These are phyloP conservation scores for Lampropteryx suffumata DNA, from an alignment of 2,888 invertebrate genomes.

Conservation along the genomic window DNA sequence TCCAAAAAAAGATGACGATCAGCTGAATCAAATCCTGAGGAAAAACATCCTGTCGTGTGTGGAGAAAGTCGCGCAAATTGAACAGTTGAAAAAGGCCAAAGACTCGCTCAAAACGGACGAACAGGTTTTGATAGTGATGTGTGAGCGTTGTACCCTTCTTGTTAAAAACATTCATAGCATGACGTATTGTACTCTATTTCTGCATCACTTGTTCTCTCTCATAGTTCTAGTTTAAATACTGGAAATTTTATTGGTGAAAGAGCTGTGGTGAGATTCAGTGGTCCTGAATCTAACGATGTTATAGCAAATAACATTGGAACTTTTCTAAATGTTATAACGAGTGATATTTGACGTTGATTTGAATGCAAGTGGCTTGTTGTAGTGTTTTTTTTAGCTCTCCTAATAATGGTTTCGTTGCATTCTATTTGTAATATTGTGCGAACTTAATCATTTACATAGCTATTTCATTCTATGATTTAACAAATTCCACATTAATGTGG, in stretches of 20 bases:
- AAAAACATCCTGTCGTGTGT: constrained; percentile 74
- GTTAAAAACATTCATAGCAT: constrained; percentile 55
- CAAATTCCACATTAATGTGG: not conserved
- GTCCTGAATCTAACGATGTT: constrained; percentile 6
- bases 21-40: constrained; percentile 63
- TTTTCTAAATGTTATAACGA: constrained; percentile 6
- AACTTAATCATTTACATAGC: too few species aligned
- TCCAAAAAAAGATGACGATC: constrained; percentile 53
- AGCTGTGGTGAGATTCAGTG: not conserved
- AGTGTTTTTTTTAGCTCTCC: constrained; percentile 7
- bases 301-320: constrained; percentile 2
- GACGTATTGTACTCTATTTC: constrained; percentile 33
- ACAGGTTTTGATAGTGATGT: constrained; percentile 70
- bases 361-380: constrained; percentile 16
- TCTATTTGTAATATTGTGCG: not conserved
- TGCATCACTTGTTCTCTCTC: constrained; percentile 3
- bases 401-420: constrained; percentile 10
- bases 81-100: constrained; percentile 68
- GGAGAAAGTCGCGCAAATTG: constrained; percentile 72
- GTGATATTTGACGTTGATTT: constrained; percentile 1
- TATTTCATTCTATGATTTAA: too few species aligned
- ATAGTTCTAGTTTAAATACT: not conserved
- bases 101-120: constrained; percentile 52
- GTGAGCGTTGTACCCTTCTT: constrained; percentile 54
- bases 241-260: not conserved